Conservation (phyloP, 1,140 invertebrate species). For the Akabosia matsudoensis region DNA sequence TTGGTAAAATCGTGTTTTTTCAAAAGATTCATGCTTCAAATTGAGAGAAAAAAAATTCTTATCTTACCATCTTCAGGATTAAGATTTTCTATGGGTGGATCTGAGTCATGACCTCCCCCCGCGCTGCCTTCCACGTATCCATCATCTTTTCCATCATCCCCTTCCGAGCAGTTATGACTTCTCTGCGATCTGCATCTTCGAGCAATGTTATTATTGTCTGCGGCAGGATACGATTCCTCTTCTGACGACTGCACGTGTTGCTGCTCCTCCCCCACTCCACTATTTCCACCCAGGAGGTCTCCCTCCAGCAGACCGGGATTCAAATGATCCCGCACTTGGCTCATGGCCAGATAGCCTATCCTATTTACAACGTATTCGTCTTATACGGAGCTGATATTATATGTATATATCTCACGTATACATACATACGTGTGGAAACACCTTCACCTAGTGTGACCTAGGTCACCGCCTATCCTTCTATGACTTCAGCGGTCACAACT, state of each 20-base stretch:
- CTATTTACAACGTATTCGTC: background rate
- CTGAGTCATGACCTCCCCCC: constrained; percentile 25
- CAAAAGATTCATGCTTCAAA: too few species aligned
- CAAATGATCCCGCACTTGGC: constrained; percentile 41
- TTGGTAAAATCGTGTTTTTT: too few species aligned
- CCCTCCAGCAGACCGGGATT: constrained; percentile 31
- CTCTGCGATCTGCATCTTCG: background rate
- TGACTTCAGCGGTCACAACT: background rate
- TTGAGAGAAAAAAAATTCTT: too few species aligned
- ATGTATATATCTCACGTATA: background rate
- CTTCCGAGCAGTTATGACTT: background rate
- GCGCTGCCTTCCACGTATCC: background rate
- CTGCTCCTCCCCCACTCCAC: background rate
- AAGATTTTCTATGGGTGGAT: constrained; percentile 29
- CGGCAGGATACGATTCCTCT: background rate
- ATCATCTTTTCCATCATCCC: background rate
- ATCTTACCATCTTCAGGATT: constrained; percentile 14
- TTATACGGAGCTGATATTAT: too few species aligned
- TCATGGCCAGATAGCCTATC: constrained; percentile 29
- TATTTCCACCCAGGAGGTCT: constrained; percentile 18
- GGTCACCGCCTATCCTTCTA: background rate
- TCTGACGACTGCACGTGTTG: background rate
- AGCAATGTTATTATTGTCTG: constrained; percentile 24
- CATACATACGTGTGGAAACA: background rate
- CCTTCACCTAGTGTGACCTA: background rate